Percentiles rank a stretch among this genome's conserved stretches.
phyloP scores from a whole-genome alignment of 2,113 vertebrate species.

The Ceyx cyanopectus region DNA sequence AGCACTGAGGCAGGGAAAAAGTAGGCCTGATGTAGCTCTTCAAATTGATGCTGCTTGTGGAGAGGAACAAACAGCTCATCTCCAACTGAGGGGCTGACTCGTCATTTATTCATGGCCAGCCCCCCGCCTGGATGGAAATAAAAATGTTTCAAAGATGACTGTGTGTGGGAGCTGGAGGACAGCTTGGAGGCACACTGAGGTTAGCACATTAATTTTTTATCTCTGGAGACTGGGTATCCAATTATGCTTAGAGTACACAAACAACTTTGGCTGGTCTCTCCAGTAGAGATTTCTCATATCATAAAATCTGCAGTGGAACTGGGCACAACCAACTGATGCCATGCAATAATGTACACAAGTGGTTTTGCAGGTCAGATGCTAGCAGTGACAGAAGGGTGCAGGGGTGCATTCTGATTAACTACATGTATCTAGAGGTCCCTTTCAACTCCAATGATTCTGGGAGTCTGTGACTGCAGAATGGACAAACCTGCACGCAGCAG shows the following conservation, averaged over 20 bases:
- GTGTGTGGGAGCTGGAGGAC: constrained; percentile 59
- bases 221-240: constrained; percentile 65
- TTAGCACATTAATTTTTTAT: constrained; percentile 69
- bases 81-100: constrained; percentile 69
- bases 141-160: constrained; percentile 68
- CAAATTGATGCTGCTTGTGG: constrained; percentile 65
- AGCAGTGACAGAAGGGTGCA: background rate
- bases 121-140: constrained; percentile 72
- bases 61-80: constrained; percentile 67
- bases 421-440: background rate
- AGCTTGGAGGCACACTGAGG: constrained; percentile 68
- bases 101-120: constrained; percentile 73
- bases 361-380: background rate
- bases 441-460: no score
- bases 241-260: constrained; percentile 65
- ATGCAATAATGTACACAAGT: background rate
- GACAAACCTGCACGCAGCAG: background rate
- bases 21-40: constrained; percentile 57
- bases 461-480: background rate
- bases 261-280: constrained; percentile 50
- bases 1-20: constrained; percentile 32
- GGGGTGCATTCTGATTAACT: background rate
- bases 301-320: constrained; percentile 18
- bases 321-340: background rate
- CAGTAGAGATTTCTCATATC: constrained; percentile 41